These are phyloP conservation scores for Bombus sylvicola DNA, from an alignment of 1,140 invertebrate genomes.

Conservation along the genomic window DNA sequence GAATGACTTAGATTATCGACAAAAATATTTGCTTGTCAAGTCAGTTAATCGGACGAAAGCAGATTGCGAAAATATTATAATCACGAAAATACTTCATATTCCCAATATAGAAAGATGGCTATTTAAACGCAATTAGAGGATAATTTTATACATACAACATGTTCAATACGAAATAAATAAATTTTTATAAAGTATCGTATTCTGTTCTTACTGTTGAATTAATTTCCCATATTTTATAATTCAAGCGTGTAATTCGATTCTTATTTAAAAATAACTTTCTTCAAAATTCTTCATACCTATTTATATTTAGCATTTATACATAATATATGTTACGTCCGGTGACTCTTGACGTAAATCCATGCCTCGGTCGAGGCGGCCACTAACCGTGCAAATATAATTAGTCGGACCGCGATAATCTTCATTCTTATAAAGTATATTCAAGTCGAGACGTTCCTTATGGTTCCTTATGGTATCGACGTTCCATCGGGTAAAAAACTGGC, in stretches of 20 bases:
- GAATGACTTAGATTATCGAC: conserved; percentile 14
- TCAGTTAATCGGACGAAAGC: conserved; percentile 59
- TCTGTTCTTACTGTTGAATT: neutral
- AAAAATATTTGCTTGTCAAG: conserved; percentile 37
- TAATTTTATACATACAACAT: conserved; percentile 78
- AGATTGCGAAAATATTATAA: conserved; percentile 47
- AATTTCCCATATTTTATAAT: neutral
- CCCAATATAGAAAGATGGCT: conserved; percentile 65
- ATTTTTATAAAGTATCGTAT: conserved; percentile 70
- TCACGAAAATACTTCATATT: conserved; percentile 49
- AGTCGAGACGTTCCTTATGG: no score
- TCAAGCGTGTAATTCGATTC: fast-evolving
- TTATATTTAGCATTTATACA: no score
- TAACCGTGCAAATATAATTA: no score
- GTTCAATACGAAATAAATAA: conserved; percentile 75
- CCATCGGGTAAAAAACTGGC: no score
- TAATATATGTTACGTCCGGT: no score
- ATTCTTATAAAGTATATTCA: no score
- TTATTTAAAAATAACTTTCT: neutral
- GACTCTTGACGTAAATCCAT: no score
- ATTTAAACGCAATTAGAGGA: conserved; percentile 72
- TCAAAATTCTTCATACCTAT: neutral
- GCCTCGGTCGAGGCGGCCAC: no score
- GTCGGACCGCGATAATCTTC: no score
- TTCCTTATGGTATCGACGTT: no score